Base-by-base conservation (phyloP, 2,113 vertebrate species). In the Leptosomus discolor region DNA sequence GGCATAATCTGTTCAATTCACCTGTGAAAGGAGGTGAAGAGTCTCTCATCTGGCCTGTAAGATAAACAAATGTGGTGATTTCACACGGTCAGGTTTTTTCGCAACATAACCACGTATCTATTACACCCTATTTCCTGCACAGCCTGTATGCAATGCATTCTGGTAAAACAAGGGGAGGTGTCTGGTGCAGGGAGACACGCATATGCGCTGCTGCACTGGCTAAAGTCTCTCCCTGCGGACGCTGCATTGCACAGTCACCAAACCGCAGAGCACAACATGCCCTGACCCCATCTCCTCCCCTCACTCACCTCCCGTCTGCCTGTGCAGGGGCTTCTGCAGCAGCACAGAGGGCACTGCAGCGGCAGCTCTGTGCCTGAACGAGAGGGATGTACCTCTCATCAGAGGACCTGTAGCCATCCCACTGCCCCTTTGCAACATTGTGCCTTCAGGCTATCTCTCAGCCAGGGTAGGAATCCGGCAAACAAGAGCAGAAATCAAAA, bases 401-500 rank as follows among this genome's bases (percentile, higher is more conserved):
- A 77, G 36, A 69, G 37, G n/a, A 73, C 41, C 9, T 73, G 6
- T 1, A 71, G 36, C 24, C 51, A 54, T 46, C 20, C 65, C 58
- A 22, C 48, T 20, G 27, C 19, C 48, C 19, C 69, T 92, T 90
- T 54, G 85, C 82, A 88, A 73, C 68, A 15, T 19, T 0, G 0
- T 43, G 13, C 45, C 90, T 88, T 69, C 68, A 74, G 88, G 70
- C 56, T 63, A 21, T 15, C 64, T 85, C 36, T 51, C 41, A 63
- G 58, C 4, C 54, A 32, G 23, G 5, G 32, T 48, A 88, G 80
- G 82, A 94, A 90, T 69, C 29, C 0, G 0, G 79, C 39, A 80
- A 96, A 94, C 74, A 91, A 63, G 68, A 86, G 64, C 43, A 51
- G 43, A 84, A 61, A 92, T 60, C 26, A 83, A 90, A 95, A 94